phyloP scores from a whole-genome alignment of 1,140 invertebrate genomes.

The Notospermus geniculatus region DNA sequence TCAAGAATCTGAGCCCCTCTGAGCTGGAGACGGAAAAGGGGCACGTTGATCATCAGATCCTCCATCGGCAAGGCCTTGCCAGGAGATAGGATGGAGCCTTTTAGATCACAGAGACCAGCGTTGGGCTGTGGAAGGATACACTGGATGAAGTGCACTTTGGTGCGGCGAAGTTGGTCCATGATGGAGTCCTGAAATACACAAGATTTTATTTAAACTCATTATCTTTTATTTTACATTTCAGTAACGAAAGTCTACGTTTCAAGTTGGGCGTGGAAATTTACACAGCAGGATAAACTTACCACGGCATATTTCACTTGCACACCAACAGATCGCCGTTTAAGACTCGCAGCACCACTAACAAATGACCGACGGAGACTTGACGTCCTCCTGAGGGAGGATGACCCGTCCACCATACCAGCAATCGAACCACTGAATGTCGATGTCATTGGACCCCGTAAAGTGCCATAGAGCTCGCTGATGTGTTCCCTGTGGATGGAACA shows the following conservation, averaged over 20 bases:
- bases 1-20: constrained; percentile 87
- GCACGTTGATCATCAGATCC: constrained; percentile 78
- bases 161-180: constrained; percentile 80
- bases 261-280: too few species aligned
- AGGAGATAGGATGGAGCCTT: constrained; percentile 22
- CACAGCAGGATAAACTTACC: constrained; percentile 49
- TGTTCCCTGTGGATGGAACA: constrained; percentile 69
- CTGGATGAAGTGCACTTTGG: constrained; percentile 79
- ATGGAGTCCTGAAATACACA: constrained; percentile 70
- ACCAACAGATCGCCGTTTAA: constrained; percentile 85
- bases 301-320: constrained; percentile 85
- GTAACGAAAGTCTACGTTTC: too few species aligned
- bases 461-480: constrained; percentile 75
- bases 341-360: constrained; percentile 74
- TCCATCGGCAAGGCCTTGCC: constrained; percentile 47
- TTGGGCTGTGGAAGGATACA: constrained; percentile 82
- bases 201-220: neutral
- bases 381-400: constrained; percentile 74
- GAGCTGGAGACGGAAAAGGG: constrained; percentile 81
- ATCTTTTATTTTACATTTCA: neutral
- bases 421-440: constrained; percentile 72
- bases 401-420: constrained; percentile 61
- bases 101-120: constrained; percentile 62
- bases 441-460: constrained; percentile 66
- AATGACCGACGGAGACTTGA: constrained; percentile 86